Percentiles rank a stretch among this genome's conserved stretches.
Conservation (phyloP, 2,888 invertebrate species). For the Drosophila hamatofila region DNA sequence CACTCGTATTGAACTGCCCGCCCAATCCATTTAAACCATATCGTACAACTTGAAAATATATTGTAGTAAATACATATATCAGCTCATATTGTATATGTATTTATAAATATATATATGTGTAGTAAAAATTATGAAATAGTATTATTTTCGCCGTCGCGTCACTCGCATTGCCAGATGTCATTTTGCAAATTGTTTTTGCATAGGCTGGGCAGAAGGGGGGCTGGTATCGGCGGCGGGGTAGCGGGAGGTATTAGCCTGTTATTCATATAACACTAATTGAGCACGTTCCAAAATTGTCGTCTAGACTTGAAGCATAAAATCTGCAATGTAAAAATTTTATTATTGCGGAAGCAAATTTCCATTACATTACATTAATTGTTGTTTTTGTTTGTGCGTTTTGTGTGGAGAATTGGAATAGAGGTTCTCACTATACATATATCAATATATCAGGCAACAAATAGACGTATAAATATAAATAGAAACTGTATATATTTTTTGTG, state of each 20-base stretch:
- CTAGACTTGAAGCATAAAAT: conserved; percentile 76
- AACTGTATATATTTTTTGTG: conserved; percentile 20
- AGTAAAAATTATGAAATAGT: conserved; percentile 56
- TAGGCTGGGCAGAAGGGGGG: background rate
- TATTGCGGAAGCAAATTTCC: conserved; percentile 64
- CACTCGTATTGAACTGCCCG: conserved; percentile 20
- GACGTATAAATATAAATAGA: background rate
- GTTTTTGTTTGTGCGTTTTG: conserved; percentile 19
- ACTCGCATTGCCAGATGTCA: conserved; percentile 45
- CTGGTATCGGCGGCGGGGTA: background rate
- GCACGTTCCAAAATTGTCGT: conserved; percentile 78
- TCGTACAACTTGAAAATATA: conserved; percentile 3
- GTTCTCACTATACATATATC: conserved; percentile 11
- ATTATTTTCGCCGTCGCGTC: conserved; percentile 20
- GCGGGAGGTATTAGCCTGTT: conserved; percentile 28
- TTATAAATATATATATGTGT: background rate
- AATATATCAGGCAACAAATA: conserved; percentile 1
- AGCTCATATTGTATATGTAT: background rate
- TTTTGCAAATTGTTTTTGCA: conserved; percentile 52
- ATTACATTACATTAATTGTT: conserved; percentile 59
- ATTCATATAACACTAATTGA: conserved; percentile 63
- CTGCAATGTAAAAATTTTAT: conserved; percentile 68
- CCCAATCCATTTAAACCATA: conserved; percentile 29
- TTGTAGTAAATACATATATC: background rate
- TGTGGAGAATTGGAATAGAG: conserved; percentile 31